Percentiles rank a stretch among this genome's conserved stretches.
These are phyloP conservation scores for Sialis lutaria DNA, from an alignment of 2,888 invertebrate species.

Conservation along the genomic window DNA sequence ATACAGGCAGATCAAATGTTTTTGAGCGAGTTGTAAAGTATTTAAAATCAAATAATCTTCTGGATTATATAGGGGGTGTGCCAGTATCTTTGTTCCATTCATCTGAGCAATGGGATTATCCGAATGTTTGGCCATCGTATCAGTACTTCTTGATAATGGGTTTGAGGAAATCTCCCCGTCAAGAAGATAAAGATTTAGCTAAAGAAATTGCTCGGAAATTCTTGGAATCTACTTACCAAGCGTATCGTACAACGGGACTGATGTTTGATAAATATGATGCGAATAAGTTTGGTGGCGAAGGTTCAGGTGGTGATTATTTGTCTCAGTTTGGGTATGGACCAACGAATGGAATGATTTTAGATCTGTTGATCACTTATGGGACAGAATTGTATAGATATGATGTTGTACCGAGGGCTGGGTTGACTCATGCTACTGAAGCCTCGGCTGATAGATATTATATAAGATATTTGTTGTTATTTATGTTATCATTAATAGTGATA, in stretches of 20 bases:
- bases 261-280: conserved; percentile 66
- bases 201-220: conserved; percentile 47
- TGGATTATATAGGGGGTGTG: conserved; percentile 45
- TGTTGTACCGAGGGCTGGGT: no score
- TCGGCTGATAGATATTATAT: no score
- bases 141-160: conserved; percentile 57
- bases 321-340: conserved; percentile 65
- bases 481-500: no score
- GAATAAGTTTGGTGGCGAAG: conserved; percentile 40
- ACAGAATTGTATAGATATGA: no score
- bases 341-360: conserved; percentile 66
- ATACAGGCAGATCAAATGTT: conserved; percentile 24
- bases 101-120: conserved; percentile 65
- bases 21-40: conserved; percentile 35
- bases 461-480: no score
- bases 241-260: conserved; percentile 39
- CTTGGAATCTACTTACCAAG: conserved; percentile 46
- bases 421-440: no score
- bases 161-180: conserved; percentile 36
- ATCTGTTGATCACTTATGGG: conserved; percentile 31
- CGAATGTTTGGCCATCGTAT: conserved; percentile 75
- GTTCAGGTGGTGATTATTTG: conserved; percentile 63
- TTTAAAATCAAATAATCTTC: conserved; percentile 31
- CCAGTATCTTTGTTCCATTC: conserved; percentile 46
- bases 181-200: conserved; percentile 38